Evolutionary conservation across 2,888 invertebrate species (phyloP), one percentile per base, ranked within the genome.

Genomic region (Cryptocephalus primarius): DNA sequence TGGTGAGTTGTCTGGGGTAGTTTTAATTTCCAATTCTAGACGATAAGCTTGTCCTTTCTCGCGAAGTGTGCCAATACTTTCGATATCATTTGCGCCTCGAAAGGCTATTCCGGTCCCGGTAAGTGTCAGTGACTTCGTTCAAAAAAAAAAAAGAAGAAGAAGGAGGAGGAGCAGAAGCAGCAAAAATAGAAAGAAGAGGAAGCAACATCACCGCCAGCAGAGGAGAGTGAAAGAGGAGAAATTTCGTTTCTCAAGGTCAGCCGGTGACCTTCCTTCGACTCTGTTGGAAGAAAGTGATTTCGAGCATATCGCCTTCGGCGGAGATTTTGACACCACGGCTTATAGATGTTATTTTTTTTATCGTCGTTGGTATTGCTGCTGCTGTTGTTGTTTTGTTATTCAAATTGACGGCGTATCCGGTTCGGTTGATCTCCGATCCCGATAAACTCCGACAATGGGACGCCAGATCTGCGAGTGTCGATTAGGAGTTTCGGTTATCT

Each of bases 161-260:
- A 22, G 22, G 6, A 22, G 22, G 3, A 22, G 22, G 3, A 22
- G 22, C 22, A 22, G 22, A 2, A 22, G 22, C 22, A 22, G 22
- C n/a, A n/a, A 22, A 22, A 22, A 22, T 2, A 22, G 22, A 6
- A 22, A 22, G 22, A 22, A 22, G 22, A 22, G 22, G 45, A 51
- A 52, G 49, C 49, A 48, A 50, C 45, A 46, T 58, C 58, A 59
- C 56, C 59, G 59, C 47, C 44, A 44, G 34, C 54, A 52, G 48
- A 56, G 51, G 60, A 62, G 60, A 63, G 65, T 63, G 66, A 65
- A 64, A 65, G 65, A 66, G 50, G 62, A 62, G 63, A 64, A 66
- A 57, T 56, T 57, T 57, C 46, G 51, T 46, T 58, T 61, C 55
- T 64, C 65, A 66, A 66, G 65, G 65, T 62, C 63, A 63, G 54